Percentiles rank a stretch among this genome's conserved stretches.
Conservation (phyloP, 2,113 vertebrate genomes). For the Calcarius ornatus region DNA sequence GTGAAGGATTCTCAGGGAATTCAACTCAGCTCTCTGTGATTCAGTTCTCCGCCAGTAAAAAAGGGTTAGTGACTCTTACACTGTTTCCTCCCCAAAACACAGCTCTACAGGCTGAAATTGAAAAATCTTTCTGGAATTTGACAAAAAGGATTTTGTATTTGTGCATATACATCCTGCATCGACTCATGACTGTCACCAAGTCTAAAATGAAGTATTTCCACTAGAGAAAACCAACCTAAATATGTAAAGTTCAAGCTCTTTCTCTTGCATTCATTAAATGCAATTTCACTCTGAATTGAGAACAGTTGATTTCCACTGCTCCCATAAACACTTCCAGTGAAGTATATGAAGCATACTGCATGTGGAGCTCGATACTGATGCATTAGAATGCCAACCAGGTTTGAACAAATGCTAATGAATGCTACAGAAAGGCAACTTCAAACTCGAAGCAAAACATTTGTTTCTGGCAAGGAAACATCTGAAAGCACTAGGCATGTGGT, state of each 20-base stretch:
- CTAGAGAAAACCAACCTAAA: background rate
- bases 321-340: background rate
- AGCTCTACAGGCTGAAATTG: background rate
- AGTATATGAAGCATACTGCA: background rate
- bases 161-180: background rate
- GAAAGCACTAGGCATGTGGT: background rate
- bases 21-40: background rate
- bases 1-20: background rate
- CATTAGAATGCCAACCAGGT: background rate
- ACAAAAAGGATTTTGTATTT: background rate
- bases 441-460: background rate
- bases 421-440: background rate
- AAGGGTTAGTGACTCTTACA: background rate
- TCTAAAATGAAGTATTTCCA: background rate
- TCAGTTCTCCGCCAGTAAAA: background rate
- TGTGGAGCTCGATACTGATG: background rate
- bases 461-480: background rate
- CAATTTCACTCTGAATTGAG: background rate
- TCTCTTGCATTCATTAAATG: background rate
- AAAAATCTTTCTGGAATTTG: background rate
- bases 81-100: background rate
- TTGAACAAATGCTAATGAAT: background rate
- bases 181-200: background rate
- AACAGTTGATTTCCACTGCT: background rate
- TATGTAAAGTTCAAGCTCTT: background rate